Percentiles rank a stretch among this genome's conserved stretches.
These are phyloP conservation scores for Hyles euphorbiae DNA, from an alignment of 1,140 invertebrate genomes.

Conservation along the genomic window DNA sequence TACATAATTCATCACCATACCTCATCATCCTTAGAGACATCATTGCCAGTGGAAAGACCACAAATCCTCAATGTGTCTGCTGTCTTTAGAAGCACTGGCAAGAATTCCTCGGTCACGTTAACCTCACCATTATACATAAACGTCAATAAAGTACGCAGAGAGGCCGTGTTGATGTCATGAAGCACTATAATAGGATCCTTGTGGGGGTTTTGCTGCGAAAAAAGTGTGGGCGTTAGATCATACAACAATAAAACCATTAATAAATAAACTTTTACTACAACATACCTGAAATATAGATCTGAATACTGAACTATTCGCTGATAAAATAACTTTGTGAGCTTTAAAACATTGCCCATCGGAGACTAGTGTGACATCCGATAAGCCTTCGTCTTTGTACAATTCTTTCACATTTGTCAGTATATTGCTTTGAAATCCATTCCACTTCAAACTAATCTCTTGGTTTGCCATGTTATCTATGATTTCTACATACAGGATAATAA, in stretches of 20 bases:
- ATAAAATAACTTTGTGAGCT: slow-evolving; percentile 84
- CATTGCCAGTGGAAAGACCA: slow-evolving; percentile 76
- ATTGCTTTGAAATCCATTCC: slow-evolving; percentile 81
- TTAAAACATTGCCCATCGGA: slow-evolving; percentile 81
- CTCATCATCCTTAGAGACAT: slow-evolving; percentile 47
- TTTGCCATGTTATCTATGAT: slow-evolving; percentile 50
- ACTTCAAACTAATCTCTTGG: slow-evolving; percentile 80
- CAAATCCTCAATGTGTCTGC: slow-evolving; percentile 80
- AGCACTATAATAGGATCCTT: slow-evolving; percentile 82
- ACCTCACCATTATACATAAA: slow-evolving; percentile 84
- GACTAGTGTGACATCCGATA: slow-evolving; percentile 83
- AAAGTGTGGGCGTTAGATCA: slow-evolving; percentile 50
- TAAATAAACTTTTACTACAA: slow-evolving; percentile 5
- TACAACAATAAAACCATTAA: slow-evolving; percentile 9
- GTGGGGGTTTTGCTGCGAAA: slow-evolving; percentile 79
- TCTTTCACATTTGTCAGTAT: slow-evolving; percentile 79
- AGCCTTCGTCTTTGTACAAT: slow-evolving; percentile 80
- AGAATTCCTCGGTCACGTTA: slow-evolving; percentile 80
- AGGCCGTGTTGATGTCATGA: slow-evolving; percentile 79
- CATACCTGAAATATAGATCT: slow-evolving; percentile 80
- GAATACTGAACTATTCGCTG: slow-evolving; percentile 84
- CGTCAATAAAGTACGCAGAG: slow-evolving; percentile 77
- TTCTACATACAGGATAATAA: slow-evolving; percentile 11
- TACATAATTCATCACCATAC: slow-evolving; percentile 21
- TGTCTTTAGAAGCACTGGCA: slow-evolving; percentile 78